Percentiles rank a stretch among this genome's conserved stretches.
These are phyloP conservation scores for Lithobates sylvaticus DNA, from an alignment of 2,797 vertebrate species.

Conservation along the genomic window DNA sequence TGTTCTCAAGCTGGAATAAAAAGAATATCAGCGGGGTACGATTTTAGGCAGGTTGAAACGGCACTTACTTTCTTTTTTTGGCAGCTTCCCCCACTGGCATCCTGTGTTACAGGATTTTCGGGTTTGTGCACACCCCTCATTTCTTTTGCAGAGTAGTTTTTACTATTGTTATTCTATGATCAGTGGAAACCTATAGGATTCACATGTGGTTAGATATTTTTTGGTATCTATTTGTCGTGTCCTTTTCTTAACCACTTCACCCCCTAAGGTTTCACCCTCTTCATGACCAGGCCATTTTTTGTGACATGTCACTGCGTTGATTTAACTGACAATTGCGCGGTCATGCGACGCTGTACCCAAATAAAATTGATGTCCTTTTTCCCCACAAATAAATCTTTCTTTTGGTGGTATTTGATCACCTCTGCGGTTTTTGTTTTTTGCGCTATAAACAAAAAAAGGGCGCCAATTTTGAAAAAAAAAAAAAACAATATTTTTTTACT, in stretches of 20 bases:
- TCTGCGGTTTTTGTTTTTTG: too few relatives aligned
- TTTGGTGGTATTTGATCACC: too few relatives aligned
- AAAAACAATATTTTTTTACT: too few relatives aligned
- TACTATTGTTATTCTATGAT: neutral
- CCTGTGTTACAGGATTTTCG: conserved; percentile 45
- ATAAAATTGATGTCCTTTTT: too few relatives aligned
- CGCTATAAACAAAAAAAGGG: too few relatives aligned
- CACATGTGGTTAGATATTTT: neutral
- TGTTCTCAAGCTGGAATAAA: conserved; percentile 1
- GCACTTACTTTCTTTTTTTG: conserved; percentile 8
- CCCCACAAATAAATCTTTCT: too few relatives aligned
- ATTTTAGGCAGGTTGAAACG: conserved; percentile 13
- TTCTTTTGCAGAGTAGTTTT: conserved; percentile 19
- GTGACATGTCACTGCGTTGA: too few relatives aligned
- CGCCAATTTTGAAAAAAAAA: too few relatives aligned
- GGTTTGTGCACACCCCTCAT: conserved; percentile 38
- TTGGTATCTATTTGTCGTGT: neutral
- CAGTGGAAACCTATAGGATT: neutral
- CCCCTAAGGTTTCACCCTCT: too few relatives aligned
- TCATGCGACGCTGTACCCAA: too few relatives aligned
- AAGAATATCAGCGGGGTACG: conserved; percentile 6
- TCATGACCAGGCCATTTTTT: too few relatives aligned
- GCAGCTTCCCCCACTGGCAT: conserved; percentile 2
- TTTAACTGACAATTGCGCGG: too few relatives aligned
- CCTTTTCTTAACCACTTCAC: neutral